Base-by-base conservation (phyloP, 2,113 vertebrate species). In the Nycticryphes semicollaris region DNA sequence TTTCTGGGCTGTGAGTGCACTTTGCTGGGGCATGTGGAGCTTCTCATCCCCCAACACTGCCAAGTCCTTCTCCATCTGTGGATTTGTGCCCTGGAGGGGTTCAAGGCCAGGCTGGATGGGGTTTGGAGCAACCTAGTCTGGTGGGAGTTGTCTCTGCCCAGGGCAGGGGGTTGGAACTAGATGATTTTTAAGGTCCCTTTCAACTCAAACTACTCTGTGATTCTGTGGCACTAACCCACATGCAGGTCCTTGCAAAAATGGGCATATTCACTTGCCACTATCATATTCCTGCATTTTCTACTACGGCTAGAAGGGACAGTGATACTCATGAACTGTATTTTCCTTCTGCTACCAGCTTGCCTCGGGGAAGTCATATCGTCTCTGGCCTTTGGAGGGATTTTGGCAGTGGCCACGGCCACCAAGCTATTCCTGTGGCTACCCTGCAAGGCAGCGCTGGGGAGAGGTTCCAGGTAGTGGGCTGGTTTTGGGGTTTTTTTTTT, bases 211-310 rank as follows among this genome's bases (percentile, higher is more conserved):
- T 15, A 16, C 15, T 43, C 45, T 45, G 8, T 45, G 45, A 47
- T 47, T 47, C 47, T 47, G 18, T 47, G 19, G 25, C 8, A 37
- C 37, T 17, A 4, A 6, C 17, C 25, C 7, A 41, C 4, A 2
- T 20, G 12, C 8, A 9, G 62, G 37, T 41, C 27, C 18, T 30
- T 25, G 30, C 28, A 11, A 2, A 57, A 69, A 2, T 13, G 24
- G 12, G 53, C 43, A 8, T 3, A 4, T 27, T 25, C 9, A n/a
- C 22, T 22, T 3, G 7, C 9, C 31, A 0, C 20, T 6, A 1
- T 14, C 48, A 4, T 10, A 0, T 24, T 16, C 7, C 53, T 56
- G 27, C 23, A 1, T 59, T 66, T 27, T 13, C 43, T 8, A 0
- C 12, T 1, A 0, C 30, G 19, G 37, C 18, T 39, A 13, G 2